Conservation (phyloP, 2,888 invertebrate species). For the Marasmarcha lunaedactyla region DNA sequence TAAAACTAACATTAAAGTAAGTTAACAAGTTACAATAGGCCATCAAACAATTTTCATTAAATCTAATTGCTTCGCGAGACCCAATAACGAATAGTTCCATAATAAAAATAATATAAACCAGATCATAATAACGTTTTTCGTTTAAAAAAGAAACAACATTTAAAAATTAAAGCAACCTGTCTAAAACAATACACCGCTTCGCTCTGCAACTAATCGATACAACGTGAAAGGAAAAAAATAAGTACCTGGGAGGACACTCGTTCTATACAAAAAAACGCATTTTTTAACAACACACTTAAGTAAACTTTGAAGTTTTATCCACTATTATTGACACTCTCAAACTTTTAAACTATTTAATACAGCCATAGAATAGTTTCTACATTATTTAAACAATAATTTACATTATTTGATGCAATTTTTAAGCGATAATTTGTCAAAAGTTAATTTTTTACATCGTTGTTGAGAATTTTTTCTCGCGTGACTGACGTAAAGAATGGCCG, state of each 20-base stretch:
- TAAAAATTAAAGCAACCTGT: too few relatives aligned
- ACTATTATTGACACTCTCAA: not conserved
- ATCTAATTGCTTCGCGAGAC: too few relatives aligned
- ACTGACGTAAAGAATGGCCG: conserved; percentile 30
- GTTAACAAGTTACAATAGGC: too few relatives aligned
- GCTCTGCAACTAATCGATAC: conserved; percentile 8
- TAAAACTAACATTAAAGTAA: too few relatives aligned
- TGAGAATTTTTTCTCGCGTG: conserved; percentile 27
- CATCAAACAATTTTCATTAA: too few relatives aligned
- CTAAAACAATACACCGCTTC: too few relatives aligned
- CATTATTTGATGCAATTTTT: conserved; percentile 10
- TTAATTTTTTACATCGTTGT: not conserved
- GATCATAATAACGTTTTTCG: too few relatives aligned
- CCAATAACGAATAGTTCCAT: too few relatives aligned
- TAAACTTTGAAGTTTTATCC: conserved; percentile 22
- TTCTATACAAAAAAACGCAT: conserved; percentile 31
- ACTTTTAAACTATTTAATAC: not conserved
- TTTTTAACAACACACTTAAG: not conserved
- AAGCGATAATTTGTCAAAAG: too few relatives aligned
- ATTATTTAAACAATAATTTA: conserved; percentile 8
- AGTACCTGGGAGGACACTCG: conserved; percentile 8
- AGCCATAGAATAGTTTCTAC: not conserved
- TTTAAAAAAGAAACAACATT: conserved; percentile 1
- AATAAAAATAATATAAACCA: too few relatives aligned
- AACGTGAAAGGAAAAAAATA: conserved; percentile 8